Evolutionary conservation across 2,888 invertebrate species (phyloP).

Genomic region (Spodoptera exigua): DNA sequence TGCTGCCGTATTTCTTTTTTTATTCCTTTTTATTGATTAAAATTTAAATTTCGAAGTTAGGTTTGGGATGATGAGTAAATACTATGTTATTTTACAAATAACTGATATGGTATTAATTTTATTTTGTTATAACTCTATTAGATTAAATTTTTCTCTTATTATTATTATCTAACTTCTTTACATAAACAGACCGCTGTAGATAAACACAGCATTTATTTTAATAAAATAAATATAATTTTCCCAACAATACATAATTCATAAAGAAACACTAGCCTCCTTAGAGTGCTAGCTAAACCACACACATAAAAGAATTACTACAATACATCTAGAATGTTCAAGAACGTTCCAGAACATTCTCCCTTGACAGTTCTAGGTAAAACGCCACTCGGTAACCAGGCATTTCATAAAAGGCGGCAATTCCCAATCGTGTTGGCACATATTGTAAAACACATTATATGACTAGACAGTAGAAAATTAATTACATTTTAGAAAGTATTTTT

Average conservation of each 20-base stretch:
- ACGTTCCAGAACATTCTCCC: background rate
- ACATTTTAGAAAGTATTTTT: conserved; percentile 6
- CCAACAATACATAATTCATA: conserved; percentile 6
- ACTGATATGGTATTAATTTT: too few species aligned
- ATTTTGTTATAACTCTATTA: too few species aligned
- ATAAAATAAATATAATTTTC: too few species aligned
- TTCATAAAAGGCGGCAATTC: conserved; percentile 24
- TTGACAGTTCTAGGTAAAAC: conserved; percentile 7
- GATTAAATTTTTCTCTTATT: too few species aligned
- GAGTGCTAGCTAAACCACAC: conserved; percentile 8
- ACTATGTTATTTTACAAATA: too few species aligned
- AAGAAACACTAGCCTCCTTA: background rate
- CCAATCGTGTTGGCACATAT: conserved; percentile 12
- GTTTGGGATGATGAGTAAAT: too few species aligned
- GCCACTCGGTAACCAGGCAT: conserved; percentile 6
- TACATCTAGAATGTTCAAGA: conserved; percentile 20
- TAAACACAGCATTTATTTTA: too few species aligned
- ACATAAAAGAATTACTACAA: conserved; percentile 28
- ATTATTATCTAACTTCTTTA: too few species aligned
- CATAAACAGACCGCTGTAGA: too few species aligned
- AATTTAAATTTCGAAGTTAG: too few species aligned
- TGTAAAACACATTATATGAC: conserved; percentile 6
- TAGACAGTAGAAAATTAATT: conserved; percentile 28
- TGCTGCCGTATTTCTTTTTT: too few species aligned
- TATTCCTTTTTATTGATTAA: too few species aligned